Evolutionary conservation across 2,888 invertebrate species (phyloP), one percentile per base, ranked within the genome.

Genomic region (Drosophila rubida): DNA sequence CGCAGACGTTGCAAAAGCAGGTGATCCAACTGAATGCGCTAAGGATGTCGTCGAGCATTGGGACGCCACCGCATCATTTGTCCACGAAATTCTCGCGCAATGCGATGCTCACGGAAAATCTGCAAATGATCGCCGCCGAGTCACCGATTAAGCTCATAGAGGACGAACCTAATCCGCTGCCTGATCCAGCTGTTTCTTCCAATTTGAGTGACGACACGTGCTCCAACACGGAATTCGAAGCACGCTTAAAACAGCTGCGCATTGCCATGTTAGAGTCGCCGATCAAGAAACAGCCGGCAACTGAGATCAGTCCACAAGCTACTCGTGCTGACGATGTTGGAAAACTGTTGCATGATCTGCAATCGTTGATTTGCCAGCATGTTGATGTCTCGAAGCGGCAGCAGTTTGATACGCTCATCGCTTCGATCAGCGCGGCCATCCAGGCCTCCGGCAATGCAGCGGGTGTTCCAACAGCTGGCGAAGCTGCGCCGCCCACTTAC

Each of bases 121-220:
- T 74, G 9, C 78, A 82, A 68, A 85, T 82, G 86, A 49, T 82
- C 19, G 65, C 83, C 3, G 80, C 76, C 0, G 82, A 82, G 22
- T 82, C 82, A 8, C 82, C 82, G 0, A 35, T 82, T 4, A 83
- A 82, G 23, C 49, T 82, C 0, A 62, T 80, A 1, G 76, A 85
- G 11, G 82, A 82, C 49, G 82, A 86, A 4, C 51, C 60, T 7
- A 35, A 30, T 45, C 16, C 45, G 0, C 14, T 45, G n/a, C 45
- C 49, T 0, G 13, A 37, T 22, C 25, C 60, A 0, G 19, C 13
- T 13, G 13, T 37, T 1, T 5, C 30, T 32, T 30, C 69, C 6
- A 42, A 60, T 11, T 25, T 67, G 16, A 60, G 62, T 41, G 69
- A 77, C 58, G 54, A 64, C 0, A 45, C 66, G 1, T 63, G 78